phyloP scores from a whole-genome alignment of 2,113 vertebrate species.

The Aldabrachelys gigantea region DNA sequence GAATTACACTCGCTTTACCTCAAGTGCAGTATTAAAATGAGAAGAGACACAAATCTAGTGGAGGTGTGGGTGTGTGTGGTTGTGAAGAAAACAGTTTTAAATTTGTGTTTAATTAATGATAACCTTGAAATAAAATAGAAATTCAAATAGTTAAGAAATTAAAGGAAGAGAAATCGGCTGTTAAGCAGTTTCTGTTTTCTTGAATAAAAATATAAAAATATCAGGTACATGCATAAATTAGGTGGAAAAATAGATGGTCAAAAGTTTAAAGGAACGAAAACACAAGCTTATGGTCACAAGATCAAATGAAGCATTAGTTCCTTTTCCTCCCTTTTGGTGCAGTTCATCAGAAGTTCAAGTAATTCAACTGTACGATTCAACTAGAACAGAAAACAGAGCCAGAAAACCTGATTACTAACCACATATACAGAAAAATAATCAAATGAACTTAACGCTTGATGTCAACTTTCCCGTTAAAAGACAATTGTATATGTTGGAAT shows the following conservation, averaged over 20 bases:
- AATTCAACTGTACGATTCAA: constrained; percentile 71
- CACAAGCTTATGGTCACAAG: constrained; percentile 73
- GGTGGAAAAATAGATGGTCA: constrained; percentile 65
- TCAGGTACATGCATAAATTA: constrained; percentile 72
- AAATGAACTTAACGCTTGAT: constrained; percentile 58
- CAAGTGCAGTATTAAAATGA: not conserved
- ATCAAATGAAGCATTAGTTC: constrained; percentile 75
- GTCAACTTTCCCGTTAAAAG: constrained; percentile 61
- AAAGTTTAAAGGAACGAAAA: constrained; percentile 73
- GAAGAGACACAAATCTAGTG: not conserved
- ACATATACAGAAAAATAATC: constrained; percentile 69
- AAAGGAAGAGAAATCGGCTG: not conserved
- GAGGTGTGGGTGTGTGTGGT: not conserved
- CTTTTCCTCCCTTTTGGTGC: constrained; percentile 67
- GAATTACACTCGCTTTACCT: not conserved
- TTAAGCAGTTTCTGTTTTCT: constrained; percentile 20
- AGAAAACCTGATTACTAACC: constrained; percentile 68
- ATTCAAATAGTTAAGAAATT: not conserved
- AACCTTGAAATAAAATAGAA: not conserved
- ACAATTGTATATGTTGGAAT: constrained; percentile 46
- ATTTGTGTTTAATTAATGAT: not conserved
- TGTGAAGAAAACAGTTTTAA: not conserved
- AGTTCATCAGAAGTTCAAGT: constrained; percentile 74
- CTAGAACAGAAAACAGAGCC: constrained; percentile 63
- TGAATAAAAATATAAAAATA: constrained; percentile 68